Evolutionary conservation across 2,113 vertebrate species (phyloP), one percentile per base, ranked within the genome.

Genomic region (Phylloscopus trochiloides): DNA sequence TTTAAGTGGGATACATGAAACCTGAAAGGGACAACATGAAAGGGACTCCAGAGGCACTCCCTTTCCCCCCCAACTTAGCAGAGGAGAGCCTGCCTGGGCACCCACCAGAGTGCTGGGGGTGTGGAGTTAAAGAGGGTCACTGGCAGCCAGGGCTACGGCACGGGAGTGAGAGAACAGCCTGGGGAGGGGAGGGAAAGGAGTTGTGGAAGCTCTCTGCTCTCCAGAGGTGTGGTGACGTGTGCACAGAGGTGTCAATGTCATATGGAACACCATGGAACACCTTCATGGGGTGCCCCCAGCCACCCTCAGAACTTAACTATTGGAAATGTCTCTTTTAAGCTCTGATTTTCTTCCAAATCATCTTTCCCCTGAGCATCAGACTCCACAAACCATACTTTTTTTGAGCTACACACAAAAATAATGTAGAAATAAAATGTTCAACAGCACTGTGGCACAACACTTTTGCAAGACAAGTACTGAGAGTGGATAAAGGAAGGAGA

Each of bases 211-310:
- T 76, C 10, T 45, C 47, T 67, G 32, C 24, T 47, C 15, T 14
- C 25, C 42, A 81, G 7, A 1, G 1, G 0, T 31, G 31, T 2
- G 6, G n/a, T 36, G 58, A 86, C 1, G 0, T 4, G 22, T 2
- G 4, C 18, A 70, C 21, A 57, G 34, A 17, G 10, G 10, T 14
- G 20, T 32, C 1, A 0, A 4, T 67, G 36, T 24, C 51, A 40
- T 13, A 40, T 14, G 40, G 40, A 40, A 40, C 40, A 32, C 17
- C 28, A 22, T 1, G 6, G 8, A 21, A 10, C 67, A 73, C 2
- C 54, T 68, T 31, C 11, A 9, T 0, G 0, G 22, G 26, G 24
- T 5, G 4, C 2, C 13, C 5, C 13, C 25, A 42, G 21, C 43
- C 67, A 83, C 20, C 18, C 32, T 79, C 57, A 72, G 26, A 29